Percentiles rank a stretch among this genome's conserved stretches.
Conservation (phyloP, 2,888 invertebrate species). For the Gari tellinella region DNA sequence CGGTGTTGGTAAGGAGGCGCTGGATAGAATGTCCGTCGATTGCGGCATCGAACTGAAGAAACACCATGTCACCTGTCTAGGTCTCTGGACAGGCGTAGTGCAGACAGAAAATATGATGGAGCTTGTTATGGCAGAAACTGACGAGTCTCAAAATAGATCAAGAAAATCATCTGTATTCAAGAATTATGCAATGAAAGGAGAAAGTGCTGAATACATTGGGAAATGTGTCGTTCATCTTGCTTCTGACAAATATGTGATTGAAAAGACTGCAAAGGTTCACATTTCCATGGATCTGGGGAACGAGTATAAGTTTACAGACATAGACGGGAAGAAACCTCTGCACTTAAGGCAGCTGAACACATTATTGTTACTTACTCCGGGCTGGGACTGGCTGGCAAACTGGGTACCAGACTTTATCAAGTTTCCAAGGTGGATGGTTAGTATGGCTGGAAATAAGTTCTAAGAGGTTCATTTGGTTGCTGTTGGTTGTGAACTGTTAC, state of each 20-base stretch:
- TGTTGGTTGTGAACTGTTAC: no score
- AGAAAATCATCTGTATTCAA: neutral
- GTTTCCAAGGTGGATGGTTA: constrained; percentile 41
- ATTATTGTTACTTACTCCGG: constrained; percentile 10
- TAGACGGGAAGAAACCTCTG: constrained; percentile 76
- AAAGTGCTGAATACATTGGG: constrained; percentile 73
- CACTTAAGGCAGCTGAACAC: constrained; percentile 34
- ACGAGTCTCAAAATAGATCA: neutral
- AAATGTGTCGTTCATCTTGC: constrained; percentile 67
- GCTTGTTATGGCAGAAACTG: constrained; percentile 1
- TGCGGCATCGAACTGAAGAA: constrained; percentile 83
- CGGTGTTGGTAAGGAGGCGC: constrained; percentile 84
- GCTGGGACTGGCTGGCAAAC: constrained; percentile 16
- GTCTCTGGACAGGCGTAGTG: constrained; percentile 85
- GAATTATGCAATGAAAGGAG: constrained; percentile 48
- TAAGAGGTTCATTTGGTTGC: constrained; percentile 2
- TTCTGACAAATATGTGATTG: constrained; percentile 75
- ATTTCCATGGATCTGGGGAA: constrained; percentile 82
- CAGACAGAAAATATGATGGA: constrained; percentile 79
- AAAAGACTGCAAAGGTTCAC: constrained; percentile 81
- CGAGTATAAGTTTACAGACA: constrained; percentile 83
- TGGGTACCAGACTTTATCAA: constrained; percentile 45
- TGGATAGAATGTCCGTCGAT: constrained; percentile 85
- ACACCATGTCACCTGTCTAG: constrained; percentile 82
- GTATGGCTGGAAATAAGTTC: constrained; percentile 37